Evolutionary conservation across 2,113 vertebrate genomes (phyloP).

Genomic region (Passer domesticus): DNA sequence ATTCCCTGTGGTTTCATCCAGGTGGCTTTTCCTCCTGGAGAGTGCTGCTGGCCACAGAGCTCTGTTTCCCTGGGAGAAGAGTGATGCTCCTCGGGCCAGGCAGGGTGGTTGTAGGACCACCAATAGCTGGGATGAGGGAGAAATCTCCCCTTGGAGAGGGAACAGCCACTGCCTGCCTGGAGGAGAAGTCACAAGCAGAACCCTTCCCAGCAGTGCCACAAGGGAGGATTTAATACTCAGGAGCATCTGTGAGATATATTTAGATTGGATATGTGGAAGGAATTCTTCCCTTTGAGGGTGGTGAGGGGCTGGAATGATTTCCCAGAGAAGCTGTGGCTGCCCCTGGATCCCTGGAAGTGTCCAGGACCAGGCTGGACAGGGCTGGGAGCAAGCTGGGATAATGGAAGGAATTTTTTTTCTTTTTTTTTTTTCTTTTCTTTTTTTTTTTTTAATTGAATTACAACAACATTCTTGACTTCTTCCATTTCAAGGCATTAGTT

Average conservation of each 20-base stretch:
- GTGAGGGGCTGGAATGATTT: background rate
- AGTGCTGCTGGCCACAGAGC: background rate
- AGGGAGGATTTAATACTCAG: accelerated
- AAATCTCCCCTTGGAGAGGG: background rate
- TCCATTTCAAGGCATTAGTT: background rate
- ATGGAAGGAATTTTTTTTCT: background rate
- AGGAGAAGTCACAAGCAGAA: background rate
- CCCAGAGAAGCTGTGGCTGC: background rate
- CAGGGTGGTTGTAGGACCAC: background rate
- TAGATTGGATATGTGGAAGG: background rate
- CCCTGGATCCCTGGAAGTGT: background rate
- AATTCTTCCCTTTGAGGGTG: background rate
- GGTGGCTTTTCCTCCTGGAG: background rate
- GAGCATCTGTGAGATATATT: background rate
- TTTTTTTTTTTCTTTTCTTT: background rate
- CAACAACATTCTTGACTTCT: background rate
- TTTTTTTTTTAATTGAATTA: background rate
- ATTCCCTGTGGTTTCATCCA: background rate
- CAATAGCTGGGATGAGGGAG: background rate
- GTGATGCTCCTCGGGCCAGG: accelerated
- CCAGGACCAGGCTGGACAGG: background rate
- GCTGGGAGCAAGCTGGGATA: background rate
- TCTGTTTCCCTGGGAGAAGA: background rate
- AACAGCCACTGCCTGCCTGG: background rate
- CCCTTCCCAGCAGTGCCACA: background rate